phyloP scores from a whole-genome alignment of 1,140 invertebrate genomes.

The Penaeus indicus region DNA sequence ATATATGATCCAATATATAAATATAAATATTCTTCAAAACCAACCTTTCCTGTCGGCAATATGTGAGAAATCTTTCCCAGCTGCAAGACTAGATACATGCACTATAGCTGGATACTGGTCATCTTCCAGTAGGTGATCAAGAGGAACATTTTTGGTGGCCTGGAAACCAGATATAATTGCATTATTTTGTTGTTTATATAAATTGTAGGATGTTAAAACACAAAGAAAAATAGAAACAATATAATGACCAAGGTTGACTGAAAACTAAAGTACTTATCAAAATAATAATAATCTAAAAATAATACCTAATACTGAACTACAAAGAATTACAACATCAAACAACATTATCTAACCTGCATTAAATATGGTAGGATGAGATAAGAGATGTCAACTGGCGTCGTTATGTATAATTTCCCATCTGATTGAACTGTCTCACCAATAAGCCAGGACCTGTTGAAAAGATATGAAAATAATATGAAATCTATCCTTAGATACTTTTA shows the following conservation, averaged over 20 bases:
- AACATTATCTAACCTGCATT: slow-evolving; percentile 43
- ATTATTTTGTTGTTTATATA: too few relatives aligned
- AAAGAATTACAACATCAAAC: neutral
- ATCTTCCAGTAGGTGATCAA: slow-evolving; percentile 62
- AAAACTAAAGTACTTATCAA: neutral
- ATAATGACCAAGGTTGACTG: neutral
- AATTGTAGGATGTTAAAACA: too few relatives aligned
- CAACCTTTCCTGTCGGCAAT: slow-evolving; percentile 56
- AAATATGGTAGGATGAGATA: slow-evolving; percentile 59
- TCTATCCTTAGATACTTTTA: too few relatives aligned
- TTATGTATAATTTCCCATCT: slow-evolving; percentile 53
- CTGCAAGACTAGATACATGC: slow-evolving; percentile 31
- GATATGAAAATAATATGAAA: too few relatives aligned
- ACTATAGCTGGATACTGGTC: slow-evolving; percentile 42
- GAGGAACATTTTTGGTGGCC: slow-evolving; percentile 51
- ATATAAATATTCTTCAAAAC: neutral
- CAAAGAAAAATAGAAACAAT: too few relatives aligned
- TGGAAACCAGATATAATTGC: neutral
- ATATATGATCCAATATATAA: neutral
- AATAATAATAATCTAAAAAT: neutral
- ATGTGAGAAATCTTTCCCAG: slow-evolving; percentile 38
- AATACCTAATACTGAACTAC: neutral
- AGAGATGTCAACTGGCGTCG: slow-evolving; percentile 46
- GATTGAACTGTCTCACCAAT: slow-evolving; percentile 54
- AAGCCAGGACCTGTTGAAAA: slow-evolving; percentile 57